Base-by-base conservation (phyloP, 2,113 vertebrate genomes). In the Centropus unirufus region DNA sequence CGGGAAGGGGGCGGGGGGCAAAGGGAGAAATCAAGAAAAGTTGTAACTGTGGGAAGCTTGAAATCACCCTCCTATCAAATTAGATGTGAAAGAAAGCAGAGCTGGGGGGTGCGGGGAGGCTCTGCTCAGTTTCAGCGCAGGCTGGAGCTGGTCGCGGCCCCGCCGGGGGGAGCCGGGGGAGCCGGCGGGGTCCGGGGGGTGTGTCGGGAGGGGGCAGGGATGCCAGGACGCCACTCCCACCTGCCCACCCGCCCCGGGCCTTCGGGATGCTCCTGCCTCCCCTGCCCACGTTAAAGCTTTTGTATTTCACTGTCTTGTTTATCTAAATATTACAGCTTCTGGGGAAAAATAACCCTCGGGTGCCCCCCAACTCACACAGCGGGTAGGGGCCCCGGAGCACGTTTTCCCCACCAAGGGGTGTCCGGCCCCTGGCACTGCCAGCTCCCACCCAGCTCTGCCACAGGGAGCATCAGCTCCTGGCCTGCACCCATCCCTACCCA, bases 11-110 rank as follows among this genome's bases (percentile, higher is more conserved):
- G 32, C 8, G 51, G 61, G 72, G 51, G 26, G 68, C 24, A 66
- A 30, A 55, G 90, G 73, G 66, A 91, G 91, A 95, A 93, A 91
- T 95, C 90, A 79, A 95, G 93, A 81, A 94, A 96, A 96, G 94
- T 95, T 94, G 94, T 91, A 95, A 92, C 78, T 82, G 67, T 69
- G 90, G 93, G 89, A 84, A 95, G 95, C 87, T 87, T 69, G 87
- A 81, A 93, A 92, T 83, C 83, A 85, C 85, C 80, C 83, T 88
- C 91, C 96, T 93, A 96, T 94, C 94, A 93, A 95, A 95, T 95
- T 90, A 87, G 92, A 89, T 30, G 87, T 94, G 95, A 95, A 95
- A 95, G 93, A 94, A 96, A 97, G 62, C 95, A 95, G 85, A 96
- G 68, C 94, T 87, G 73, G 74, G 95, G 86, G 90, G 54, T 84